These are phyloP conservation scores for Xestia c-nigrum DNA, from an alignment of 2,888 invertebrate species.

Conservation along the genomic window DNA sequence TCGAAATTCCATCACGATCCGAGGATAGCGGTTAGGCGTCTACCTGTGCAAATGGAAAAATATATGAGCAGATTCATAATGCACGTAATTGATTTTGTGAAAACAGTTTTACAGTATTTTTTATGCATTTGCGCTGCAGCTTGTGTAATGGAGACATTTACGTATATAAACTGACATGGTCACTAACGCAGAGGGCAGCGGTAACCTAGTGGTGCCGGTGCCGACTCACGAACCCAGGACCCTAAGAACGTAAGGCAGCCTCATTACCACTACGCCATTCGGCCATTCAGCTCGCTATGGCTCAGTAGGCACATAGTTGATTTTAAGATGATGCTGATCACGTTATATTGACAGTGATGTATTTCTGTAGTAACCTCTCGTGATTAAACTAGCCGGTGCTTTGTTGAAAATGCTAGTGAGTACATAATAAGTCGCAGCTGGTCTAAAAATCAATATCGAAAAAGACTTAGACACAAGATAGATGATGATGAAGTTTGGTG, in stretches of 20 bases:
- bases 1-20: constrained; percentile 71
- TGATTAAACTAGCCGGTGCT: constrained; percentile 4
- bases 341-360: constrained; percentile 10
- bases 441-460: not conserved
- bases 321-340: not conserved
- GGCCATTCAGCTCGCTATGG: not conserved
- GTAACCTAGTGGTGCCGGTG: too few relatives aligned
- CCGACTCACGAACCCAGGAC: too few relatives aligned
- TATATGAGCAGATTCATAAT: constrained; percentile 36
- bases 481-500: not conserved
- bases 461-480: not conserved
- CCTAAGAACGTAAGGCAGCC: too few relatives aligned
- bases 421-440: constrained; percentile 17
- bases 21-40: constrained; percentile 39
- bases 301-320: not conserved
- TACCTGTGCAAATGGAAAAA: constrained; percentile 62
- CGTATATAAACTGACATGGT: too few relatives aligned
- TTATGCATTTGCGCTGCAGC: not conserved
- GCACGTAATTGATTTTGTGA: constrained; percentile 36
- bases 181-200: too few relatives aligned
- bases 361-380: not conserved
- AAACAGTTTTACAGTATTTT: not conserved
- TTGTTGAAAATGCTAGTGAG: not conserved
- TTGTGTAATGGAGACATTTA: not conserved
- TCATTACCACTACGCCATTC: too few relatives aligned